Percentiles rank a stretch among this genome's conserved stretches.
Conservation (phyloP, 2,888 invertebrate species). For the Orchestes rusci region DNA sequence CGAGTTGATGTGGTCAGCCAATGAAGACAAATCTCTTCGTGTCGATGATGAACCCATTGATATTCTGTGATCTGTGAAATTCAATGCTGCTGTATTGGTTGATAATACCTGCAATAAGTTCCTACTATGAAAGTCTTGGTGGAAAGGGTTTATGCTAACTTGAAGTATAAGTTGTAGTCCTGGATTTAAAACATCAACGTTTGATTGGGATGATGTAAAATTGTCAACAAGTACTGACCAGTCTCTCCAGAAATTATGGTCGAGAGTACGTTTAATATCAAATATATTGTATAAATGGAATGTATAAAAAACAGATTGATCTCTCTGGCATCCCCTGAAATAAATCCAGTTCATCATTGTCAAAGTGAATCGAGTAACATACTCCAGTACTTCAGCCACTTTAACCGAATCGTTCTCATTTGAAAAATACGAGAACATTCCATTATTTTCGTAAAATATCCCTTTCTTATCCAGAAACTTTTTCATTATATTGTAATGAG, state of each 20-base stretch:
- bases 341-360: background rate
- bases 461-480: conserved; percentile 62
- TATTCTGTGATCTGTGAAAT: conserved; percentile 50
- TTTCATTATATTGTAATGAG: conserved; percentile 56
- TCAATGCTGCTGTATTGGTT: conserved; percentile 48
- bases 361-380: conserved; percentile 9
- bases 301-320: conserved; percentile 64
- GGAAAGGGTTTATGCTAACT: background rate
- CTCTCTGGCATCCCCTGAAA: conserved; percentile 62
- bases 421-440: conserved; percentile 50
- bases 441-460: conserved; percentile 51
- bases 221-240: conserved; percentile 38
- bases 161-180: conserved; percentile 52
- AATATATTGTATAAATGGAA: conserved; percentile 64
- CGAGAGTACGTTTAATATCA: conserved; percentile 60
- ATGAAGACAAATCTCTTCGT: conserved; percentile 55
- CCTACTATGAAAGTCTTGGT: background rate
- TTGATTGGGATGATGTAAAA: conserved; percentile 50
- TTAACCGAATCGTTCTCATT: conserved; percentile 50
- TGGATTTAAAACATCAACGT: conserved; percentile 52
- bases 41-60: conserved; percentile 57
- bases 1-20: conserved; percentile 59
- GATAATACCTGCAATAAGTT: conserved; percentile 46
- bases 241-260: conserved; percentile 58
- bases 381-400: conserved; percentile 28